These are phyloP conservation scores for Auanema freiburgensis DNA, from an alignment of 2,888 invertebrate genomes.

Conservation along the genomic window DNA sequence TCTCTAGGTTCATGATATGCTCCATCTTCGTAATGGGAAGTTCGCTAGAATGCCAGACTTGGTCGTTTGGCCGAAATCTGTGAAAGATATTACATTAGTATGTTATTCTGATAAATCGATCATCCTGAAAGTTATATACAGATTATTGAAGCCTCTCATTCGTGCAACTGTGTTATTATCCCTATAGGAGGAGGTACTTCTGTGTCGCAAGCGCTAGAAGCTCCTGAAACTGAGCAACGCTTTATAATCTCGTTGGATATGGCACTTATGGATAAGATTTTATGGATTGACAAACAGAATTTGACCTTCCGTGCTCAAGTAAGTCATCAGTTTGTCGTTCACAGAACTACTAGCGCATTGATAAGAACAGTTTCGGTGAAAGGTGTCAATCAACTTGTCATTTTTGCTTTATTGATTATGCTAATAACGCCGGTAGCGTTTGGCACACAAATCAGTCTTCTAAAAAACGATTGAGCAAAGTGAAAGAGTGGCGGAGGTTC, in stretches of 20 bases:
- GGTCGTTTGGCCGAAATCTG: slow-evolving; percentile 81
- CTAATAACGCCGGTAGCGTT: neutral
- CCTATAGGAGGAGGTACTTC: slow-evolving; percentile 67
- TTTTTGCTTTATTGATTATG: neutral
- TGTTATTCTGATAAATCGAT: too few species aligned
- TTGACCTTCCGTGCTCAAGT: slow-evolving; percentile 81
- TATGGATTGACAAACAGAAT: slow-evolving; percentile 88
- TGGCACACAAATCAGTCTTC: neutral
- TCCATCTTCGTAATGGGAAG: slow-evolving; percentile 74
- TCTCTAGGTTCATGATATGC: slow-evolving; percentile 78
- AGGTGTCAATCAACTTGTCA: neutral
- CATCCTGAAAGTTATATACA: slow-evolving; percentile 12
- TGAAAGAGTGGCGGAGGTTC: too few species aligned
- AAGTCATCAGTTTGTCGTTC: neutral
- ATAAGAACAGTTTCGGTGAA: neutral
- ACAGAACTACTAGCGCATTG: neutral
- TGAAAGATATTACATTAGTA: slow-evolving; percentile 31
- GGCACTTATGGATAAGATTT: slow-evolving; percentile 87
- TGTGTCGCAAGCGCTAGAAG: slow-evolving; percentile 59
- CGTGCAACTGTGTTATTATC: slow-evolving; percentile 80
- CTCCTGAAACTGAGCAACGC: slow-evolving; percentile 71
- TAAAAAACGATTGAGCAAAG: too few species aligned
- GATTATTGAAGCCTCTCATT: slow-evolving; percentile 78
- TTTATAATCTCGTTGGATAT: slow-evolving; percentile 89
- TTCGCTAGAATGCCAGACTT: slow-evolving; percentile 86